Evolutionary conservation across 2,113 vertebrate species (phyloP).

Genomic region (Oncorhynchus keta): DNA sequence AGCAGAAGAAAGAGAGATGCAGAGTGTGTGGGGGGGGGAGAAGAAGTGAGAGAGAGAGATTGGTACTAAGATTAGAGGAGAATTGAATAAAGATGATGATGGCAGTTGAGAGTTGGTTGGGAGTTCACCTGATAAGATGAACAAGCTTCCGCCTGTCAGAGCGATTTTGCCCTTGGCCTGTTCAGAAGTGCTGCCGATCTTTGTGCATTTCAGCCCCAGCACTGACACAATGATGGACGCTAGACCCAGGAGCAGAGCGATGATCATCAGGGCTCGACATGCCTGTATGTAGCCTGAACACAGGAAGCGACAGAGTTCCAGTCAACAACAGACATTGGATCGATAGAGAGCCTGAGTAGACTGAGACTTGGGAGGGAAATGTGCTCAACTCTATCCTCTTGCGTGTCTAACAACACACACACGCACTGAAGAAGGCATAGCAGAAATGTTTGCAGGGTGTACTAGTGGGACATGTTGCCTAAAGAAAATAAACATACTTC

Average conservation of each 20-base stretch:
- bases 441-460: too few species aligned
- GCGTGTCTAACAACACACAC: too few species aligned
- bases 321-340: not conserved
- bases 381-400: too few species aligned
- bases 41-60: not conserved
- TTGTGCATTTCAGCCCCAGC: slow-evolving; percentile 84
- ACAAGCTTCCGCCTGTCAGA: slow-evolving; percentile 75
- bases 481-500: too few species aligned
- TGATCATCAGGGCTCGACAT: slow-evolving; percentile 86
- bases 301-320: slow-evolving; percentile 15
- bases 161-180: slow-evolving; percentile 73
- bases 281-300: slow-evolving; percentile 78
- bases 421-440: too few species aligned
- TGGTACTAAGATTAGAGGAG: too few species aligned
- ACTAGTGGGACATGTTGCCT: too few species aligned
- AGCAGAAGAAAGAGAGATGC: not conserved
- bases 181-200: slow-evolving; percentile 70
- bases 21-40: not conserved
- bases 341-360: too few species aligned
- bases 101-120: too few species aligned
- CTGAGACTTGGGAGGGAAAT: too few species aligned
- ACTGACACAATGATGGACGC: slow-evolving; percentile 68
- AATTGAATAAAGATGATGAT: not conserved
- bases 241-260: slow-evolving; percentile 78
- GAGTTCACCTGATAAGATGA: slow-evolving; percentile 79